phyloP scores from a whole-genome alignment of 2,888 invertebrate species.

The Troilus luridus region DNA sequence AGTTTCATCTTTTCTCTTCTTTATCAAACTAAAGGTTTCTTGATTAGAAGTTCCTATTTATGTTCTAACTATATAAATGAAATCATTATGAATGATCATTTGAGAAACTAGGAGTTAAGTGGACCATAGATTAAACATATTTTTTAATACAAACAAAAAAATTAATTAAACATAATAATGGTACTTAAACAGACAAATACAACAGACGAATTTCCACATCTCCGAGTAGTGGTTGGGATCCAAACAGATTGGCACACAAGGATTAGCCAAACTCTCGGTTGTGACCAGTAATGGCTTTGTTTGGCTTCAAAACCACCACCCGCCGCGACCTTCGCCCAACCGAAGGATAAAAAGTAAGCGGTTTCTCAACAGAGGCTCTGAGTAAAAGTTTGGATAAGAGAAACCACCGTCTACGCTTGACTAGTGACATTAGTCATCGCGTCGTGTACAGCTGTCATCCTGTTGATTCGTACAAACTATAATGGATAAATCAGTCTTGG shows the following conservation, averaged over 20 bases:
- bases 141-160: no score
- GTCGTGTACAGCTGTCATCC: no score
- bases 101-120: no score
- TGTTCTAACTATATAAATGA: no score
- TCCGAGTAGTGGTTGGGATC: neutral
- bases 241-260: neutral
- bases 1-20: no score
- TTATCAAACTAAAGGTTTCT: no score
- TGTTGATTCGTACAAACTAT: no score
- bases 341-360: neutral
- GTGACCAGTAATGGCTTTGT: conserved; percentile 6
- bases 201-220: neutral
- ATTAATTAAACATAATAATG: no score
- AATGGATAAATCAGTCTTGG: no score
- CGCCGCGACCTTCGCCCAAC: neutral
- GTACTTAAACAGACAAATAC: neutral
- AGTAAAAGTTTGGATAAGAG: neutral
- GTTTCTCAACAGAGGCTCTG: neutral
- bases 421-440: neutral
- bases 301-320: neutral
- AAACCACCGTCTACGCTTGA: neutral
- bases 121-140: no score
- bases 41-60: no score
- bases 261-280: conserved; percentile 14
- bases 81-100: no score